Conservation (phyloP, 2,888 invertebrate species). For the Drosophila tripunctata region DNA sequence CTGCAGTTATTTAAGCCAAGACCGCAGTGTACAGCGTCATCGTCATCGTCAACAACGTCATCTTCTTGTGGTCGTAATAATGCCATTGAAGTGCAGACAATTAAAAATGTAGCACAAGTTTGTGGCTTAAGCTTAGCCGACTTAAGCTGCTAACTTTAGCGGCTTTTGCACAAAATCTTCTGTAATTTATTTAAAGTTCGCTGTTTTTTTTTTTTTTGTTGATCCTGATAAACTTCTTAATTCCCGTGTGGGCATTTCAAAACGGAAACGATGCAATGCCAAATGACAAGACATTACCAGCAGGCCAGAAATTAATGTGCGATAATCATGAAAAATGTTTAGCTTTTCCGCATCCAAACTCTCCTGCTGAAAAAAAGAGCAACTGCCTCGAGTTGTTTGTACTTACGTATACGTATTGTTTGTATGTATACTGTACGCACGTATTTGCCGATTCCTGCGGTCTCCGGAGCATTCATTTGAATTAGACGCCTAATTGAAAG, state of each 20-base stretch:
- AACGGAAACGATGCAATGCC: not conserved
- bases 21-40: not conserved
- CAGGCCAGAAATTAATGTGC: slow-evolving; percentile 58
- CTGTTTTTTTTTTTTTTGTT: not conserved
- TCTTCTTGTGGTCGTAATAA: slow-evolving; percentile 19
- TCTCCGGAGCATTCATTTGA: slow-evolving; percentile 40
- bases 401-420: slow-evolving; percentile 46
- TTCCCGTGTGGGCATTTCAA: not conserved
- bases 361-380: not conserved
- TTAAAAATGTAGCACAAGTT: slow-evolving; percentile 42
- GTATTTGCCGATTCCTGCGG: slow-evolving; percentile 38
- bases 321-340: slow-evolving; percentile 69
- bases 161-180: not conserved
- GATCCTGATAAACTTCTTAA: too few species aligned
- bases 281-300: slow-evolving; percentile 49
- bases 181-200: slow-evolving; percentile 3
- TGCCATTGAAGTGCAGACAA: slow-evolving; percentile 42
- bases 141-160: too few species aligned
- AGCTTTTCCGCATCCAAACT: slow-evolving; percentile 1
- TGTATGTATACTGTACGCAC: too few species aligned
- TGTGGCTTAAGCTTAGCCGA: not conserved
- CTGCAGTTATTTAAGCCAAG: slow-evolving; percentile 16
- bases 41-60: slow-evolving; percentile 11
- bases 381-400: slow-evolving; percentile 4
- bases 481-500: slow-evolving; percentile 59